Evolutionary conservation across 2,888 invertebrate genomes (phyloP).

Genomic region (Torymus auratus): DNA sequence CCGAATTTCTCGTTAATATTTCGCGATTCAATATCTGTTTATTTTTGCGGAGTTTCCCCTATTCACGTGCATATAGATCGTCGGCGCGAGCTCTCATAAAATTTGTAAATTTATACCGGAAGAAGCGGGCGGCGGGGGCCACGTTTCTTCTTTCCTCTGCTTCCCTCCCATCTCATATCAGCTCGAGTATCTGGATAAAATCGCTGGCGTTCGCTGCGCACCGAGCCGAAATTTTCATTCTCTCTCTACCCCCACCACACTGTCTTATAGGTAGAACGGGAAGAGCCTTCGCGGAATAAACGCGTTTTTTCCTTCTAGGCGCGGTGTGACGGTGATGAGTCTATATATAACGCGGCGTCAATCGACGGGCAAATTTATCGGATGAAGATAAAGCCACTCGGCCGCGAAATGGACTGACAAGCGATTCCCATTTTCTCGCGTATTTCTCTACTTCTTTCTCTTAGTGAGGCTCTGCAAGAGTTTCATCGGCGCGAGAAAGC

Average conservation of each 20-base stretch:
- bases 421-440: conserved; percentile 32
- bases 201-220: background rate
- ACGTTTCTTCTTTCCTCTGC: too few relatives aligned
- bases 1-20: conserved; percentile 1
- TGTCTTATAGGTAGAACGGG: background rate
- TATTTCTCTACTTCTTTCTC: background rate
- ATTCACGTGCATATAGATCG: background rate
- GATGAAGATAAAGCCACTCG: conserved; percentile 51
- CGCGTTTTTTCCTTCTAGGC: background rate
- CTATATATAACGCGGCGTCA: conserved; percentile 23
- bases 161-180: conserved; percentile 31
- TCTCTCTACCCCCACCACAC: background rate
- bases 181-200: conserved; percentile 48
- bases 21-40: conserved; percentile 30
- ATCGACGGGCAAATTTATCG: conserved; percentile 49
- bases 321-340: background rate
- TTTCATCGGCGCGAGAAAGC: conserved; percentile 20
- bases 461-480: background rate
- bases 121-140: background rate
- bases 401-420: conserved; percentile 49
- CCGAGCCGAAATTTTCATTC: conserved; percentile 47
- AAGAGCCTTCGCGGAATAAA: conserved; percentile 6
- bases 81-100: conserved; percentile 4
- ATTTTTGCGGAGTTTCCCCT: conserved; percentile 20
- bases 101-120: conserved; percentile 39